Percentiles rank a stretch among this genome's conserved stretches.
Conservation (phyloP, 2,113 vertebrate genomes). For the Bombycilla garrulus region DNA sequence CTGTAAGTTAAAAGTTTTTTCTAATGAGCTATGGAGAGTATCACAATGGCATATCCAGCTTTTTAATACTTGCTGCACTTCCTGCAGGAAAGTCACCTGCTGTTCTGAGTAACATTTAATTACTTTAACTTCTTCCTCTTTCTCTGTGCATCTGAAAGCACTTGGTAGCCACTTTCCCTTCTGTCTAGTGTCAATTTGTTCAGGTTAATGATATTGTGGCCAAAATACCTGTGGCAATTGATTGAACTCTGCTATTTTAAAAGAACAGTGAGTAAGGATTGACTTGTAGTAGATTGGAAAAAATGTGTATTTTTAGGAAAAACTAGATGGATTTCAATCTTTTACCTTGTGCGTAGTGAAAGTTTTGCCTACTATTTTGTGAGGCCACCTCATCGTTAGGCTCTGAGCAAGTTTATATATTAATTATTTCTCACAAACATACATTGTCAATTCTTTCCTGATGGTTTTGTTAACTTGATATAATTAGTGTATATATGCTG, state of each 20-base stretch:
- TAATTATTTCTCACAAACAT: neutral
- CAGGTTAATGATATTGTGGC: neutral
- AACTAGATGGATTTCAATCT: neutral
- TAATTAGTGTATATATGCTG: neutral
- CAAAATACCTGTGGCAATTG: neutral
- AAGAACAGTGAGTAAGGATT: neutral
- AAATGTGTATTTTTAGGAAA: neutral
- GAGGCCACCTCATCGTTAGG: neutral
- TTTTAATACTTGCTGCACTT: neutral
- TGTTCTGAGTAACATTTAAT: neutral
- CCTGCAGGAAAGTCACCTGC: neutral
- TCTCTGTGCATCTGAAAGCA: neutral
- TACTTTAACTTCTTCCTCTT: neutral
- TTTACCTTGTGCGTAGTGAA: neutral
- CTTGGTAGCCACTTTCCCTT: neutral
- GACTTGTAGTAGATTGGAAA: neutral
- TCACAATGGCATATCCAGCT: neutral
- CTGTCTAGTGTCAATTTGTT: neutral
- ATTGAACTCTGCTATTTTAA: neutral
- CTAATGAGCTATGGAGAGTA: neutral
- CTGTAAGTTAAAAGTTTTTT: neutral
- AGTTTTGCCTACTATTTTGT: neutral
- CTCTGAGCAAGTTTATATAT: neutral
- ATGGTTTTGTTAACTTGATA: neutral
- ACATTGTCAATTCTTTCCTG: neutral